Evolutionary conservation across 2,888 invertebrate species (phyloP).

Genomic region (Microdon myrmicae): DNA sequence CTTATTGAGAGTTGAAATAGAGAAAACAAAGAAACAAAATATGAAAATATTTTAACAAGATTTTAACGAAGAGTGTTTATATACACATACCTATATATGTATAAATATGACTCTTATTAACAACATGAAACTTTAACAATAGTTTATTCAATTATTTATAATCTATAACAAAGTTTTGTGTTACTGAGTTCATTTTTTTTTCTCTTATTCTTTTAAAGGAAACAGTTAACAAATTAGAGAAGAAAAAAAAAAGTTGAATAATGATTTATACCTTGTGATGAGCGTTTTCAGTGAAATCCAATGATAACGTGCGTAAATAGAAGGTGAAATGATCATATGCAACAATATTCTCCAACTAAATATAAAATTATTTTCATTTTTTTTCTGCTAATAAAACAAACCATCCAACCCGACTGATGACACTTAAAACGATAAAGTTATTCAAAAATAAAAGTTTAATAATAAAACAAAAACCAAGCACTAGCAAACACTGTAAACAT

Average conservation of each 20-base stretch:
- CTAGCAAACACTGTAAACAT: conserved; percentile 47
- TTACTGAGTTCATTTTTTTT: too few species aligned
- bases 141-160: too few species aligned
- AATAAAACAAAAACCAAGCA: conserved; percentile 39
- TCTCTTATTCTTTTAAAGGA: conserved; percentile 27
- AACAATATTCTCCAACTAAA: conserved; percentile 2
- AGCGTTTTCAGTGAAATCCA: conserved; percentile 50
- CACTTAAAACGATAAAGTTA: conserved; percentile 17
- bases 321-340: conserved; percentile 38
- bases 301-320: conserved; percentile 40
- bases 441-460: conserved; percentile 10
- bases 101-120: too few species aligned
- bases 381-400: not conserved
- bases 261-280: conserved; percentile 40
- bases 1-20: not conserved
- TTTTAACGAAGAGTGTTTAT: not conserved
- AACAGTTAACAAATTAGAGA: conserved; percentile 12
- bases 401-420: too few species aligned
- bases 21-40: not conserved
- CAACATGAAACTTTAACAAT: conserved; percentile 35
- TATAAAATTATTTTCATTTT: conserved; percentile 10
- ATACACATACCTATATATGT: too few species aligned
- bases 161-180: conserved; percentile 20
- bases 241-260: conserved; percentile 16
- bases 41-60: not conserved